Conservation (phyloP, 2,113 vertebrate genomes). For the Oreochromis tanganicae region DNA sequence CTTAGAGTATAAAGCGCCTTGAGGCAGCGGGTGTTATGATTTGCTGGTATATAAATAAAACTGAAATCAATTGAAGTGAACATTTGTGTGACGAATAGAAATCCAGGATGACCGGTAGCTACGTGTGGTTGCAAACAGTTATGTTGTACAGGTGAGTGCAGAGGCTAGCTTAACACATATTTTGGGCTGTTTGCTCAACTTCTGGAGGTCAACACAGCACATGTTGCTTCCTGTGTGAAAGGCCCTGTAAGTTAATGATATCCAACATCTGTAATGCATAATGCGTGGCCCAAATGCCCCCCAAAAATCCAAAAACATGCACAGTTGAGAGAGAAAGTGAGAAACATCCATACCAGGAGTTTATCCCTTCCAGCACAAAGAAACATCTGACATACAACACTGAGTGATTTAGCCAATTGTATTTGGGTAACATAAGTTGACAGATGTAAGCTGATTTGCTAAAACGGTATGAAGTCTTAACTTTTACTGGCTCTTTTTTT, state of each 20-base stretch:
- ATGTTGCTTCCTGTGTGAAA: background rate
- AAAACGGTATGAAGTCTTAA: background rate
- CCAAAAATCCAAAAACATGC: background rate
- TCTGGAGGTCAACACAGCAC: background rate
- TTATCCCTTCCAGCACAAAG: background rate
- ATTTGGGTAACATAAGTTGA: background rate
- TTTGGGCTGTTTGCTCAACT: background rate
- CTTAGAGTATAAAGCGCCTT: background rate
- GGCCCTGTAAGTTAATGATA: background rate
- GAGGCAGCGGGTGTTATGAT: background rate
- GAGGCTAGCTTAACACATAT: background rate
- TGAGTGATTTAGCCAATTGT: background rate
- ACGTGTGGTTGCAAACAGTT: background rate
- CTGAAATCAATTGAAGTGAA: background rate
- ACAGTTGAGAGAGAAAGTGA: background rate
- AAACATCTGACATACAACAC: background rate
- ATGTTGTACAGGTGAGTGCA: background rate
- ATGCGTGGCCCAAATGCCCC: accelerated
- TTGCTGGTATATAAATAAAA: background rate
- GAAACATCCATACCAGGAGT: background rate
- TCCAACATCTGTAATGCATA: background rate
- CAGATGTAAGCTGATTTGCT: background rate
- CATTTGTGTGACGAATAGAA: background rate
- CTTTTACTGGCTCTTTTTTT: accelerated
- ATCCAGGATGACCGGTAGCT: too few relatives aligned